phyloP scores from a whole-genome alignment of 1,140 invertebrate genomes.

The Vanessa tameamea region DNA sequence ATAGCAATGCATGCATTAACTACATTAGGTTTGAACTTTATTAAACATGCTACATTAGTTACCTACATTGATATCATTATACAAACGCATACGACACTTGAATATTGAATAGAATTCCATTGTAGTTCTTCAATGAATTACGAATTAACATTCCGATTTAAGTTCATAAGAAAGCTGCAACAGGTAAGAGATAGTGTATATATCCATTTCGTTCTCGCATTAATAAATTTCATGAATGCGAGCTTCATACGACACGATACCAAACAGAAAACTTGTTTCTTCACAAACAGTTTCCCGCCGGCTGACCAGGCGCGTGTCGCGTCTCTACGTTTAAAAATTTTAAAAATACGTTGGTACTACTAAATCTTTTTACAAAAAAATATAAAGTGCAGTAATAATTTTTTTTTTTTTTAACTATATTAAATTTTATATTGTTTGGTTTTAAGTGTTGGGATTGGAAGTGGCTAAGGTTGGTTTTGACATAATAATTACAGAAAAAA shows the following conservation, averaged over 20 bases:
- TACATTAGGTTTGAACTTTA: neutral
- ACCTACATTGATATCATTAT: neutral
- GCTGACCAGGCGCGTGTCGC: neutral
- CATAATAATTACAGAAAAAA: constrained; percentile 2
- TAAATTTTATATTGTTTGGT: neutral
- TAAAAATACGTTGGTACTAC: neutral
- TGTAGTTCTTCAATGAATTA: constrained; percentile 10
- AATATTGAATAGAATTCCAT: constrained; percentile 22
- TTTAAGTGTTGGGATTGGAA: constrained; percentile 1
- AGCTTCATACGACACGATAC: neutral
- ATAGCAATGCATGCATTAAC: neutral
- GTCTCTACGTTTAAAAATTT: neutral
- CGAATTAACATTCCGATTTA: neutral
- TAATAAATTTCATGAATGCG: constrained; percentile 11
- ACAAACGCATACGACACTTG: neutral
- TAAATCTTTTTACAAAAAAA: neutral
- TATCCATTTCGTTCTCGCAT: neutral
- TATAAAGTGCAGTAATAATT: neutral
- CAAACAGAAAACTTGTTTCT: neutral
- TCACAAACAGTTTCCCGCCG: constrained; percentile 2
- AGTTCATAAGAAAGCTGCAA: neutral
- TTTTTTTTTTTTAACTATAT: neutral
- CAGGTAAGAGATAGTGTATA: neutral
- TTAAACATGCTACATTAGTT: neutral
- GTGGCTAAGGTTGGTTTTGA: constrained; percentile 4